phyloP scores from a whole-genome alignment of 2,888 invertebrate species.

The Silvanus unidentatus region DNA sequence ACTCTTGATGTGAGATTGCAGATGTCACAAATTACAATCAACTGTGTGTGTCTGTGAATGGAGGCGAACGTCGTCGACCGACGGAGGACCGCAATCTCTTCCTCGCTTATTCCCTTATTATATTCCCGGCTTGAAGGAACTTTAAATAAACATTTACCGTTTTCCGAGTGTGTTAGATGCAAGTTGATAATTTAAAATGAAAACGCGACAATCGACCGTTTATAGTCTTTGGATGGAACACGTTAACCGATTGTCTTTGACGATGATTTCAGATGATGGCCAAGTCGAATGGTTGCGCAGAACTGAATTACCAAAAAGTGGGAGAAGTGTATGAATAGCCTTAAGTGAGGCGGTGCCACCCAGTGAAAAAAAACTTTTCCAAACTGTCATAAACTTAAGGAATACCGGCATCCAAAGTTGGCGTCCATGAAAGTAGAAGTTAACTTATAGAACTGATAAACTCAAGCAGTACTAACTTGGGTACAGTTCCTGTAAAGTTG shows the following conservation, averaged over 20 bases:
- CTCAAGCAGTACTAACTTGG: slow-evolving; percentile 10
- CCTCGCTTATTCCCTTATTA: too few species aligned
- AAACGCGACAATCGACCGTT: too few species aligned
- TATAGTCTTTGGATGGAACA: not conserved
- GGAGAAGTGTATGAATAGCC: slow-evolving; percentile 31
- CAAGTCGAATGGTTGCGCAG: slow-evolving; percentile 33
- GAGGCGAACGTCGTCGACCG: slow-evolving; percentile 3
- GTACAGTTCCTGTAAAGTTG: not conserved
- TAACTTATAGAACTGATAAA: slow-evolving; percentile 23
- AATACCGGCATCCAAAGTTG: slow-evolving; percentile 16
- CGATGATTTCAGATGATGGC: not conserved
- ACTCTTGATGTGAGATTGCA: slow-evolving; percentile 36
- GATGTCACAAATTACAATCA: slow-evolving; percentile 39
- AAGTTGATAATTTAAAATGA: too few species aligned
- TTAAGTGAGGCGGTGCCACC: slow-evolving; percentile 37
- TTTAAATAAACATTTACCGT: too few species aligned
- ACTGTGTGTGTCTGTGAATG: too few species aligned
- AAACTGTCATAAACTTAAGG: slow-evolving; percentile 45
- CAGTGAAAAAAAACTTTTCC: slow-evolving; percentile 38
- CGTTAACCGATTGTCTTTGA: slow-evolving; percentile 1
- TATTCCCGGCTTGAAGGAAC: too few species aligned
- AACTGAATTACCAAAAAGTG: slow-evolving; percentile 33
- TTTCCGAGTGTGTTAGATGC: too few species aligned
- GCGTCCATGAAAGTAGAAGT: slow-evolving; percentile 16
- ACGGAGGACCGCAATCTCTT: too few species aligned